These are phyloP conservation scores for Homarus americanus DNA, from an alignment of 1,140 invertebrate species.

Conservation along the genomic window DNA sequence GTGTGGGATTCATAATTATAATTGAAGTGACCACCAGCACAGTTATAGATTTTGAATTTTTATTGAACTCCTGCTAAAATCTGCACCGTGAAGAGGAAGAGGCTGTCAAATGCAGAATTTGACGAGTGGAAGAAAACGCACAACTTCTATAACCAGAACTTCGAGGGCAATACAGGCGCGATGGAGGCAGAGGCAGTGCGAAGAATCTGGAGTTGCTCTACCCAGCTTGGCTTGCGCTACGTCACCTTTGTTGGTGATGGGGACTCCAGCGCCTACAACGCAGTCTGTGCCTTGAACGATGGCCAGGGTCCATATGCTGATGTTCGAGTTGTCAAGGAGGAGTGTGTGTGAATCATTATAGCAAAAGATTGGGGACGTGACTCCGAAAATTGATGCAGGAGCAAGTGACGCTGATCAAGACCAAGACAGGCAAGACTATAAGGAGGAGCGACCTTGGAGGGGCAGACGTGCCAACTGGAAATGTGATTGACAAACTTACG, in stretches of 20 bases:
- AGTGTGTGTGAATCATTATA: conserved; percentile 7
- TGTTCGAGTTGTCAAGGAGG: not conserved
- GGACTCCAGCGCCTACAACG: not conserved
- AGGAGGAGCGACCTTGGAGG: conserved; percentile 1
- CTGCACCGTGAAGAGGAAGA: too few species aligned
- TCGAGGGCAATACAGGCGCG: not conserved
- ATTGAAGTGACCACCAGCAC: too few species aligned
- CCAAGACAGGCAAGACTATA: conserved; percentile 11
- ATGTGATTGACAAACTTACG: conserved; percentile 6
- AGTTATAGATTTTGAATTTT: too few species aligned
- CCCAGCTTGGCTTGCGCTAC: not conserved
- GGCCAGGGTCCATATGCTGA: not conserved
- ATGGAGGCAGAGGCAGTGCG: not conserved
- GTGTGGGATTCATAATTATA: too few species aligned
- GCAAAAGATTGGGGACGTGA: conserved; percentile 4
- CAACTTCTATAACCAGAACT: too few species aligned
- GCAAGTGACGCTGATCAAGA: conserved; percentile 1
- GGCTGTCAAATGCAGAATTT: too few species aligned
- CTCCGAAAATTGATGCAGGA: conserved; percentile 19
- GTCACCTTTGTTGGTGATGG: not conserved
- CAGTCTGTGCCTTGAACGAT: not conserved
- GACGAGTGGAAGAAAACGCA: too few species aligned
- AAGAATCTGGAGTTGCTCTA: not conserved
- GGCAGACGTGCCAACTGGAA: not conserved
- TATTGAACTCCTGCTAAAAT: too few species aligned